Evolutionary conservation across 2,888 invertebrate species (phyloP), one percentile per base, ranked within the genome.

Genomic region (Mechanitis mazaeus): DNA sequence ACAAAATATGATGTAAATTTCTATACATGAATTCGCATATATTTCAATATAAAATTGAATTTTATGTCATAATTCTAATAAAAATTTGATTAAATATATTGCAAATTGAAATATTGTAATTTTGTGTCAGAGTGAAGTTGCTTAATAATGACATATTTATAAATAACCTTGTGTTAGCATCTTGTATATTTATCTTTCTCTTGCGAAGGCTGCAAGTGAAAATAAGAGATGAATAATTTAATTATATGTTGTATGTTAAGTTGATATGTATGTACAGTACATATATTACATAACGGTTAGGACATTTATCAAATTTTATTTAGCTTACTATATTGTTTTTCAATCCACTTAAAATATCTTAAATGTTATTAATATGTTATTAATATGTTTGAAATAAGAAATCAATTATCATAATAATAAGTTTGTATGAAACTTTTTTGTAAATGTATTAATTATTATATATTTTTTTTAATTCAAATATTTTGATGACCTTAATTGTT

Each of bases 221-320:
- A 20, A 47, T 47, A 47, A 47, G 20, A 47, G 20, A 20, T 47
- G 47, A 47, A 47, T 47, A 47, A 47, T 42, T 42, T 42, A 42
- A 5, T 9, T 42, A 1, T 42, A 2, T 42, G 9, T 35, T 6
- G 9, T 6, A 9, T 42, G 42, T 42, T 42, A 42, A 38, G 38
- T 42, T 9, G 1, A 9, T 9, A 42, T 42, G 42, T 42, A 9
- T 42, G 42, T 7, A 42, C n/a, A 42, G 42, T 7, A 7, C 9
- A 42, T 3, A 42, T 7, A 42, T 42, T 42, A 42, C 7, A 9
- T 3, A 42, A 42, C 11, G 9, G 42, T 11, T 42, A 3, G 42
- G 2, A 42, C 6, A 42, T 42, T 42, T 6, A 5, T 9, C 42
- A 9, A 42, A 2, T 9, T 0, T 11, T 42, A 3, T 42, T 11